Conservation (phyloP, 2,797 vertebrate species). For the Chromobotia macracanthus region DNA sequence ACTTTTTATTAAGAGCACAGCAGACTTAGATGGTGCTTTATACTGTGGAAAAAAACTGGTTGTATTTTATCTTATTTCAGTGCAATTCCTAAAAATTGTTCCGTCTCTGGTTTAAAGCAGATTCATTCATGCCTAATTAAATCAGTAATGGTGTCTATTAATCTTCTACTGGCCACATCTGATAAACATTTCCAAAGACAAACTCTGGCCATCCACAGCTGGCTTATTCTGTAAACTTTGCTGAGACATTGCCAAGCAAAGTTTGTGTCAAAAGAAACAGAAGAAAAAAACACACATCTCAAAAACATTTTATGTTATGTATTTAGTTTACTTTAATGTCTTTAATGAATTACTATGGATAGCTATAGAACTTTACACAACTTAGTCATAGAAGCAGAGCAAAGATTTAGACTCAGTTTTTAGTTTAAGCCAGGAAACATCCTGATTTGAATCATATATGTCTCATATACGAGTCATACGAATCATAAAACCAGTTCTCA, state of each 20-base stretch:
- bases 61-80: conserved; percentile 1
- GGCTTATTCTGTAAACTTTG: background rate
- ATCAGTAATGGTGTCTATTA: conserved; percentile 21
- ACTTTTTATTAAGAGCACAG: background rate
- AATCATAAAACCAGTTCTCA: no score
- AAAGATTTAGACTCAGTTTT: no score
- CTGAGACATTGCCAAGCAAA: background rate
- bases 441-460: no score
- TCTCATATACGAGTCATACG: no score
- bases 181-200: background rate
- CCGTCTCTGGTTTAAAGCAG: background rate
- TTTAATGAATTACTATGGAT: background rate
- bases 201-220: background rate
- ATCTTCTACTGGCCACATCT: conserved; percentile 13
- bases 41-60: conserved; percentile 2
- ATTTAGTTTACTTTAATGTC: background rate
- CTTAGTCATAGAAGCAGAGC: no score
- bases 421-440: no score
- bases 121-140: conserved; percentile 9
- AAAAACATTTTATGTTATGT: background rate
- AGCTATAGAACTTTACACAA: no score
- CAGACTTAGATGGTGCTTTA: background rate
- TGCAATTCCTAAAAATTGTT: background rate
- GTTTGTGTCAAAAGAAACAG: background rate
- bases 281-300: background rate